A percentile compares a stretch with the other conserved stretches of the same genome.
These are phyloP conservation scores for Toxonevra muliebris DNA, from an alignment of 2,888 invertebrate genomes.

Conservation along the genomic window DNA sequence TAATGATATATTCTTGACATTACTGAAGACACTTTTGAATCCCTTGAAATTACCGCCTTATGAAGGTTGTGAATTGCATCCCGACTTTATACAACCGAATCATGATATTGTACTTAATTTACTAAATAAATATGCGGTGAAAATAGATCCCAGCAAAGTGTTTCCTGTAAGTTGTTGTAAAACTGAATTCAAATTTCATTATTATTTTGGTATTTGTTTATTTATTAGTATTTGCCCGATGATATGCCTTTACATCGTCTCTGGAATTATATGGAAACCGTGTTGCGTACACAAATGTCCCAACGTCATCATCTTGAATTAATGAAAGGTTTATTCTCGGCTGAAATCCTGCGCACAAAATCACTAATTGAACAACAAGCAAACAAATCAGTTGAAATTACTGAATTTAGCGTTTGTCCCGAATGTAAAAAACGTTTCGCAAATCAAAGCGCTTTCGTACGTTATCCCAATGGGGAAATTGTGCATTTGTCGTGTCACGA, in stretches of 20 bases:
- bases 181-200: neutral
- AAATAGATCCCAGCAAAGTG: slow-evolving; percentile 84
- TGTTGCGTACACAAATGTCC: slow-evolving; percentile 78
- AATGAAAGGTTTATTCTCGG: slow-evolving; percentile 82
- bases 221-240: slow-evolving; percentile 77
- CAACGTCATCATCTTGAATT: slow-evolving; percentile 79
- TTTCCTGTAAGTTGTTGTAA: slow-evolving; percentile 53
- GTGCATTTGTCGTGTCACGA: slow-evolving; percentile 91
- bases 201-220: slow-evolving; percentile 9
- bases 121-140: slow-evolving; percentile 83
- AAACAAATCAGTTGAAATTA: slow-evolving; percentile 83
- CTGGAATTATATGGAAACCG: slow-evolving; percentile 81
- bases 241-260: slow-evolving; percentile 80
- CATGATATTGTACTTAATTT: slow-evolving; percentile 81
- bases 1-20: slow-evolving; percentile 54
- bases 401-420: slow-evolving; percentile 87
- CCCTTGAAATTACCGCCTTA: slow-evolving; percentile 65
- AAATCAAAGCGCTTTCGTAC: slow-evolving; percentile 92
- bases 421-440: slow-evolving; percentile 94
- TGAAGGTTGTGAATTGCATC: slow-evolving; percentile 66
- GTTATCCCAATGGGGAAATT: slow-evolving; percentile 90
- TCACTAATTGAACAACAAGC: slow-evolving; percentile 83
- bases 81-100: slow-evolving; percentile 76
- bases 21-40: slow-evolving; percentile 66
- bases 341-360: slow-evolving; percentile 85